Conservation (phyloP, 1,140 invertebrate genomes). For the Drosophila nigromelanica region DNA sequence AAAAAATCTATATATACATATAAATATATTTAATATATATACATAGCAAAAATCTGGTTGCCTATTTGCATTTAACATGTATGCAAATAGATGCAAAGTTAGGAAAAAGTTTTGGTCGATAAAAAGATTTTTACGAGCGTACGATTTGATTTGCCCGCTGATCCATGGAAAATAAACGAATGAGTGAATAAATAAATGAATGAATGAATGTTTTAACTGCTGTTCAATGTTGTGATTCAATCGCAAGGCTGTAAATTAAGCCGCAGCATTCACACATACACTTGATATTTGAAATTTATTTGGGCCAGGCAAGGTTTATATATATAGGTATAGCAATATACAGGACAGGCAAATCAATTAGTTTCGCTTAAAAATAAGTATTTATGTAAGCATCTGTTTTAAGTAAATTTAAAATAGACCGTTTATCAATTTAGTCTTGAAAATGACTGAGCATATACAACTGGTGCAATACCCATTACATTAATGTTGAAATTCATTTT, state of each 20-base stretch:
- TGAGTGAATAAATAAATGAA: slow-evolving; percentile 9
- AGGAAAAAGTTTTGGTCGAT: slow-evolving; percentile 45
- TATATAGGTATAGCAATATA: no score
- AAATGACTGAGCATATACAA: no score
- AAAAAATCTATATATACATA: slow-evolving; percentile 39
- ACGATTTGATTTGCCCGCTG: slow-evolving; percentile 48
- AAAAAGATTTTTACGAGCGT: slow-evolving; percentile 50
- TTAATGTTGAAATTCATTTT: slow-evolving; percentile 11
- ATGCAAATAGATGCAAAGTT: slow-evolving; percentile 55
- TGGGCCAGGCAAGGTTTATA: no score
- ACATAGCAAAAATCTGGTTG: slow-evolving; percentile 35
- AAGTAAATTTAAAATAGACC: no score
- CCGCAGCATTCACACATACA: no score
- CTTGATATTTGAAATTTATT: no score
- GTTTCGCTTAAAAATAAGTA: no score
- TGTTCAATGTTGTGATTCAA: slow-evolving; percentile 15
- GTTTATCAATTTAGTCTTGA: no score
- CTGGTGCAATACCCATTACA: no score
- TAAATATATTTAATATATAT: slow-evolving; percentile 7
- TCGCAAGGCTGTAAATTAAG: slow-evolving; percentile 9
- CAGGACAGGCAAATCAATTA: no score
- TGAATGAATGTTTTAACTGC: slow-evolving; percentile 24
- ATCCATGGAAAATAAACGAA: background rate
- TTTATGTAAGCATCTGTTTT: no score
- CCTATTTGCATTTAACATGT: slow-evolving; percentile 57